Base-by-base conservation (phyloP, 1,140 invertebrate genomes). In the Eurosta solidaginis region DNA sequence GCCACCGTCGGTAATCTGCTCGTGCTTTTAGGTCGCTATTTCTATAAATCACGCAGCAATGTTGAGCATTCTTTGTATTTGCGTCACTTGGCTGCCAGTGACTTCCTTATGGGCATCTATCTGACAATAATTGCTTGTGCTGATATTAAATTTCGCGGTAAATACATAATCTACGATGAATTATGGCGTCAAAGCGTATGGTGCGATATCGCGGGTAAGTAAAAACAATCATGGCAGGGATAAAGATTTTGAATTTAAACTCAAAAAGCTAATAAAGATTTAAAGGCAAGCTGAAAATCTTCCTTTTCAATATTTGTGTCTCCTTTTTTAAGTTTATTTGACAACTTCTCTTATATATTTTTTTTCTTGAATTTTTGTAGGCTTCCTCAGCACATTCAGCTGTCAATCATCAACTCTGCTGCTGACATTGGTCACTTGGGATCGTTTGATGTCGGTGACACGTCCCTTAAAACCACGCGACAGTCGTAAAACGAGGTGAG, bases 61-160 rank as follows among this genome's bases (percentile, higher is more conserved):
- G 88, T 88, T 82, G 91, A 91, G 84, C 83, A 92, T 88, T 90
- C 85, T 10, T 91, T 92, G 79, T 91, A 91, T 89, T 82, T 93
- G 76, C 90, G 90, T 12, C 93, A 93, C 83, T 87, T 93, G 77
- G 92, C 91, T 0, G 84, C 91, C 54, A 92, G 92, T n/a, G 93
- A 93, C 83, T 87, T 93, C 22, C 84, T 93, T 10, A 93, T 93
- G 92, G 93, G 93, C 22, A 85, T 93, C 25, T 93, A 93, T 83
- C 87, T 93, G 77, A 88, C 93, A 40, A 85, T 91, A n/a, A 92
- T 93, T 76, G 92, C 91, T 14, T 87, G 87, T 76, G 89, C 90
- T 47, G 93, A 93, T 84, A 84, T 90, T 50, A 83, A 84, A 47
- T 93, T 91, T 83, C 87, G 92, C 45, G 91, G 91, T 12, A 83